phyloP scores from a whole-genome alignment of 2,113 vertebrate genomes.

The Rhodinocichla rosea region DNA sequence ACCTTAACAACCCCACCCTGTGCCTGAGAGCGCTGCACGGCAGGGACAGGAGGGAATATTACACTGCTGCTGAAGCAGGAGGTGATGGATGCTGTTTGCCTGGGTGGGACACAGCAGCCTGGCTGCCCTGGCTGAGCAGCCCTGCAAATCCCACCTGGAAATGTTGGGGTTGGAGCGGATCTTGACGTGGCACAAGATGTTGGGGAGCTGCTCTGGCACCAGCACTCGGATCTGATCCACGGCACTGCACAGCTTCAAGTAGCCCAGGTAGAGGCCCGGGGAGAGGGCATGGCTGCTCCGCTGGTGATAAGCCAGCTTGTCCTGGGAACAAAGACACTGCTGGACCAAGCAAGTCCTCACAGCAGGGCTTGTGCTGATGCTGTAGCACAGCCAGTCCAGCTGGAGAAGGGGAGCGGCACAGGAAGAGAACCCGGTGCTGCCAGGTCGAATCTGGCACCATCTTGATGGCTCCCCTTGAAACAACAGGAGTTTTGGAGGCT shows the following conservation, averaged over 20 bases:
- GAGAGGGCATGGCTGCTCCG: conserved; percentile 80
- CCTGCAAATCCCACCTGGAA: conserved; percentile 76
- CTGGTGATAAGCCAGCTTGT: conserved; percentile 87
- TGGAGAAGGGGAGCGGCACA: fast-evolving
- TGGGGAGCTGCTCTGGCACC: conserved; percentile 86
- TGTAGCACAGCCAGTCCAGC: fast-evolving
- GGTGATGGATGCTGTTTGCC: not conserved
- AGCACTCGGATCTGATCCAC: conserved; percentile 90
- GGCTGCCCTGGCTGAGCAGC: not conserved
- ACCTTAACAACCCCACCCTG: not conserved
- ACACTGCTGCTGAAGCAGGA: not conserved
- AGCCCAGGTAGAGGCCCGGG: conserved; percentile 87
- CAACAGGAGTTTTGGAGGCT: not conserved
- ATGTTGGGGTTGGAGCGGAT: conserved; percentile 87
- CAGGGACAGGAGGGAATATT: not conserved
- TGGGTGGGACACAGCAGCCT: not conserved
- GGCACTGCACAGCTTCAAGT: conserved; percentile 88
- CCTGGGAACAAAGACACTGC: conserved; percentile 65
- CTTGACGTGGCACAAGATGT: conserved; percentile 87
- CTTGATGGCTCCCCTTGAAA: not conserved
- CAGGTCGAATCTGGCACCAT: not conserved
- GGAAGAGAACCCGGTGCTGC: fast-evolving
- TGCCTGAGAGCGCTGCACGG: not conserved
- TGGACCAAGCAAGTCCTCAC: not conserved
- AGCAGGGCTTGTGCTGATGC: fast-evolving